A percentile compares a stretch with the other conserved stretches of the same genome.
These are phyloP conservation scores for Mesorhabditis sp. DNA, from an alignment of 2,888 invertebrate species.

Conservation along the genomic window DNA sequence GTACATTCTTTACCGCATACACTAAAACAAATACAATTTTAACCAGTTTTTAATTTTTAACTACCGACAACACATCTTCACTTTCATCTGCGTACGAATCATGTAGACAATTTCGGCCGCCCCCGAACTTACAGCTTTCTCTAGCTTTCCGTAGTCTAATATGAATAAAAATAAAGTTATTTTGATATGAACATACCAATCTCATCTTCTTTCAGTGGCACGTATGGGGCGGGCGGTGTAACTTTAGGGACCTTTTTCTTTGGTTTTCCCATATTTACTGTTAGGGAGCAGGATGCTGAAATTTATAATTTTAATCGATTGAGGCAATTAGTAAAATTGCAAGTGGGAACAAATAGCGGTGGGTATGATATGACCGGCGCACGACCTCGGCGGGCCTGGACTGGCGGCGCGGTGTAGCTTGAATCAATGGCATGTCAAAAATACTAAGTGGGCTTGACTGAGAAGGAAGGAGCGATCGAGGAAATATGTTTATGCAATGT, in stretches of 20 bases:
- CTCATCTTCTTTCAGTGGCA: constrained; percentile 4
- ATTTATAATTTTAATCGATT: too few species aligned
- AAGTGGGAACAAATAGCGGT: too few species aligned
- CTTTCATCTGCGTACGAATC: not conserved
- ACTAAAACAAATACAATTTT: not conserved
- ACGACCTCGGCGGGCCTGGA: too few species aligned
- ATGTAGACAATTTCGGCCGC: not conserved
- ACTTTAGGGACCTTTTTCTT: not conserved
- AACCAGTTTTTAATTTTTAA: not conserved
- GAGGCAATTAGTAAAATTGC: too few species aligned
- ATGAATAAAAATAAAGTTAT: not conserved
- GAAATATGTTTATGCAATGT: too few species aligned
- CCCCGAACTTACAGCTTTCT: not conserved
- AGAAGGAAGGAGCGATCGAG: too few species aligned
- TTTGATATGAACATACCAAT: not conserved
- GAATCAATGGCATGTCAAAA: too few species aligned
- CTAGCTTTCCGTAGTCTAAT: not conserved
- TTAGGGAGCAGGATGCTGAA: too few species aligned
- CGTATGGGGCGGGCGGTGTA: not conserved
- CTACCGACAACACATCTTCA: not conserved
- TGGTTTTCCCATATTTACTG: too few species aligned
- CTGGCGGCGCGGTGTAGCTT: too few species aligned
- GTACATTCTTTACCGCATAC: not conserved
- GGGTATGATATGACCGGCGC: too few species aligned
- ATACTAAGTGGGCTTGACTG: too few species aligned